Percentiles rank a stretch among this genome's conserved stretches.
Conservation (phyloP, 2,797 vertebrate genomes). For the Aythya fuligula region DNA sequence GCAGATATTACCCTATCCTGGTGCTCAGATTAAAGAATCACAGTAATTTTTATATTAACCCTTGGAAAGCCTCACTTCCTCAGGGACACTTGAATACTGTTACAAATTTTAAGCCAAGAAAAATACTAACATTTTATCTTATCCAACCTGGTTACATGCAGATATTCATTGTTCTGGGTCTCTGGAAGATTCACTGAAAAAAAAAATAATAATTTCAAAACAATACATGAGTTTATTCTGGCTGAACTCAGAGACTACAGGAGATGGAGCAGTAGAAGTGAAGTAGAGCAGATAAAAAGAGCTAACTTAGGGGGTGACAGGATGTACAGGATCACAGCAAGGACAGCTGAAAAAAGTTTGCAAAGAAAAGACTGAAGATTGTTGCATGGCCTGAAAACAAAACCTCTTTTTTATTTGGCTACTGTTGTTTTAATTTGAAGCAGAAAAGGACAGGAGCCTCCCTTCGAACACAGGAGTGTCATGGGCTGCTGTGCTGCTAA, state of each 20-base stretch:
- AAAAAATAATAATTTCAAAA: neutral
- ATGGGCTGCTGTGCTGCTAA: neutral
- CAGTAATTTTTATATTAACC: neutral
- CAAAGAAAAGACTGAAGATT: neutral
- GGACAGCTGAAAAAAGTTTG: neutral
- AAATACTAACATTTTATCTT: neutral
- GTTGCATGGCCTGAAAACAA: neutral
- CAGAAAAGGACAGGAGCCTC: neutral
- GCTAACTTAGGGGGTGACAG: neutral
- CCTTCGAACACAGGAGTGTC: rapidly evolving
- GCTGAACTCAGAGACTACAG: neutral
- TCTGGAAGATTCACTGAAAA: neutral
- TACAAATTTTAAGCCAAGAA: neutral
- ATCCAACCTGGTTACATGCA: neutral
- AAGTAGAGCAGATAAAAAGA: neutral
- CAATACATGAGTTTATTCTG: neutral
- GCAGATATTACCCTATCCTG: neutral
- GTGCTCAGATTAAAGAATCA: neutral
- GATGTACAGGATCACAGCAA: neutral
- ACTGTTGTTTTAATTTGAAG: neutral
- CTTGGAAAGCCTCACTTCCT: neutral
- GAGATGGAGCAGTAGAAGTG: neutral
- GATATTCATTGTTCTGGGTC: neutral
- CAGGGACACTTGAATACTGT: neutral
- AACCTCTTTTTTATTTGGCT: neutral